Base-by-base conservation (phyloP, 2,888 invertebrate species). In the Brachylomia viminalis region DNA sequence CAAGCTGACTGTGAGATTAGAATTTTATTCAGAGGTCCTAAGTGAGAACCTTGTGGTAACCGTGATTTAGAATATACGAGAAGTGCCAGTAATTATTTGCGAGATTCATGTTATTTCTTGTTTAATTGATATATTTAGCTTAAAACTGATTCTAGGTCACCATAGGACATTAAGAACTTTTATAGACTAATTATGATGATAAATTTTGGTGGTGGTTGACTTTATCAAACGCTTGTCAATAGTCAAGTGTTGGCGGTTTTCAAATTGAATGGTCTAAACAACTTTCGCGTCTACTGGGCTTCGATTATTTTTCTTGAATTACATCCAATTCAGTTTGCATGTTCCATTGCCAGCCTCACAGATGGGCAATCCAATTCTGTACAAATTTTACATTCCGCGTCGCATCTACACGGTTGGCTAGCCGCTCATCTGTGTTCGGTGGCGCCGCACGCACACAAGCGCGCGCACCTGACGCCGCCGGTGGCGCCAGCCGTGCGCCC, bases 381-480 rank as follows among this genome's bases (percentile, higher is more conserved):
- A 86, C 33, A 38, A 70, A 61, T 20, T 59, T 59, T 38, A 47
- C 45, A 52, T 58, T 71, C 20, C 59, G n/a, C 45, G 71, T 86
- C 85, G 68, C 76, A 62, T 89, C 92, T 92, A 87, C 64, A 59
- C 83, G 86, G 70, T 88, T 85, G 79, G 78, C 80, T 82, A 74
- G 79, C 73, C 77, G 76, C 68, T 88, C 70, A 75, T 87, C 88
- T 82, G 86, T 86, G 86, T 72, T 88, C 89, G 93, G 91, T 95
- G 96, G 95, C 96, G 95, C 96, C 95, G 94, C 94, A 95, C 96
- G 93, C 96, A 96, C 96, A 96, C 96, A 93, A 78, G 87, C 92
- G 93, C 94, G 93, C 90, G 89, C 96, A 96, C 96, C 96, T 96
- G 96, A 95, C 96, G 96, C 95, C 95, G 95, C 92, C 94, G 93